phyloP scores from a whole-genome alignment of 2,888 invertebrate genomes.

The Oscheius sp. region DNA sequence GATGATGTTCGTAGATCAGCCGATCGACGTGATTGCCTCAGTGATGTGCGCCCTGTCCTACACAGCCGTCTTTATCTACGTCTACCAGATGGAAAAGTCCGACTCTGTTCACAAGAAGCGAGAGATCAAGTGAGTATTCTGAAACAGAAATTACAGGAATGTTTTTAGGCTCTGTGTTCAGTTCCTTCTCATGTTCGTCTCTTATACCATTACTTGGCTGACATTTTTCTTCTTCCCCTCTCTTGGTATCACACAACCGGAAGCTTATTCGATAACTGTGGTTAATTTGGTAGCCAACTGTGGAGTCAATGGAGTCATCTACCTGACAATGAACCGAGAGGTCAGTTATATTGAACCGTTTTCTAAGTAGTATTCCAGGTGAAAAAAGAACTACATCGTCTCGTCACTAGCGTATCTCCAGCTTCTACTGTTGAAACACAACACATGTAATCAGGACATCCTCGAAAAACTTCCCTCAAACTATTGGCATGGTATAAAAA shows the following conservation, averaged over 20 bases:
- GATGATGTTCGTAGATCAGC: slow-evolving; percentile 20
- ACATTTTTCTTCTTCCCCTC: slow-evolving; percentile 33
- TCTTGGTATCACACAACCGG: not conserved
- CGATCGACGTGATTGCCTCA: slow-evolving; percentile 10
- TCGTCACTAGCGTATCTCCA: too few species aligned
- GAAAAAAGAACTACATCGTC: too few species aligned
- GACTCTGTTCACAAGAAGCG: not conserved
- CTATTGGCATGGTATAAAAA: too few species aligned
- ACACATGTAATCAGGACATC: too few species aligned
- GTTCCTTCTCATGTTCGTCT: slow-evolving; percentile 28
- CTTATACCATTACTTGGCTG: slow-evolving; percentile 28
- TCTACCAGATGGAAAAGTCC: slow-evolving; percentile 10
- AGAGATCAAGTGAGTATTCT: slow-evolving; percentile 1
- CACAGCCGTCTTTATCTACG: slow-evolving; percentile 11
- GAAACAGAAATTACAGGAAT: slow-evolving; percentile 25
- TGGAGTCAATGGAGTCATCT: slow-evolving; percentile 34
- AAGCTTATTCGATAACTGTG: slow-evolving; percentile 13
- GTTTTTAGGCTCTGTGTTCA: slow-evolving; percentile 27
- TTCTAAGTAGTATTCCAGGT: too few species aligned
- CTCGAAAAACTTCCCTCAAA: too few species aligned
- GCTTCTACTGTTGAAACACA: too few species aligned
- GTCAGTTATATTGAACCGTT: too few species aligned
- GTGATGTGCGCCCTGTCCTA: slow-evolving; percentile 25
- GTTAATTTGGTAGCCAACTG: slow-evolving; percentile 29
- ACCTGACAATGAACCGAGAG: slow-evolving; percentile 32